These are phyloP conservation scores for Leucoraja ocellata DNA, from an alignment of 2,797 vertebrate genomes.

Conservation along the genomic window DNA sequence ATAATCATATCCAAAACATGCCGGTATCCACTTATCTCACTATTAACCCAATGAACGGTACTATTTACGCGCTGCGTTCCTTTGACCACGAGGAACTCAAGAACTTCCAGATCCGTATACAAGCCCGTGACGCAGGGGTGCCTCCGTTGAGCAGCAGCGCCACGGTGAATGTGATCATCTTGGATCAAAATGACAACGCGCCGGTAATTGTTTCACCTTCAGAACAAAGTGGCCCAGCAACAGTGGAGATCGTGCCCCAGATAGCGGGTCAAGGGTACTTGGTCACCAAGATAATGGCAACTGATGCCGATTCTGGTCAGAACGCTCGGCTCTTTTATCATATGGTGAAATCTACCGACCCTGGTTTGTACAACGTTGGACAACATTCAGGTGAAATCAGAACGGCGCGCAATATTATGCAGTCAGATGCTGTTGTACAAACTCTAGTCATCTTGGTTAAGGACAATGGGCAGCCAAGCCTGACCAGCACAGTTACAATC, in stretches of 20 bases:
- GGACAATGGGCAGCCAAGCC: too few species aligned
- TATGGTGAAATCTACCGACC: too few species aligned
- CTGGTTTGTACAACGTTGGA: too few species aligned
- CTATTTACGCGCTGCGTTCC: constrained; percentile 38
- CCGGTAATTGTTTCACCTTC: constrained; percentile 49
- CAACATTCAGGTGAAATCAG: too few species aligned
- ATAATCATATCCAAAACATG: constrained; percentile 51
- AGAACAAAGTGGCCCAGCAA: constrained; percentile 15
- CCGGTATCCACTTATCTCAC: constrained; percentile 54
- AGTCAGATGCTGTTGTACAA: too few species aligned
- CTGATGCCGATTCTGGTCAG: constrained; percentile 55
- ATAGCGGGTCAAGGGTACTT: constrained; percentile 36
- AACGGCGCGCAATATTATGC: too few species aligned
- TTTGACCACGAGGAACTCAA: not conserved
- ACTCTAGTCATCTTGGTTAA: too few species aligned
- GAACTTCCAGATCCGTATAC: constrained; percentile 46
- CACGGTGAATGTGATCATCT: constrained; percentile 45
- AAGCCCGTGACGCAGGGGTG: constrained; percentile 58
- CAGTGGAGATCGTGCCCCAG: constrained; percentile 50
- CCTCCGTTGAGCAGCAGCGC: constrained; percentile 52
- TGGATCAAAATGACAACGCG: constrained; percentile 53
- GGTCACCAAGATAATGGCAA: constrained; percentile 35
- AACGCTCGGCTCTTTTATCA: constrained; percentile 60
- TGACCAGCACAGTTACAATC: constrained; percentile 42
- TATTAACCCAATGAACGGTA: constrained; percentile 50